Evolutionary conservation across 2,888 invertebrate genomes (phyloP).

Genomic region (Pammene fasciana): DNA sequence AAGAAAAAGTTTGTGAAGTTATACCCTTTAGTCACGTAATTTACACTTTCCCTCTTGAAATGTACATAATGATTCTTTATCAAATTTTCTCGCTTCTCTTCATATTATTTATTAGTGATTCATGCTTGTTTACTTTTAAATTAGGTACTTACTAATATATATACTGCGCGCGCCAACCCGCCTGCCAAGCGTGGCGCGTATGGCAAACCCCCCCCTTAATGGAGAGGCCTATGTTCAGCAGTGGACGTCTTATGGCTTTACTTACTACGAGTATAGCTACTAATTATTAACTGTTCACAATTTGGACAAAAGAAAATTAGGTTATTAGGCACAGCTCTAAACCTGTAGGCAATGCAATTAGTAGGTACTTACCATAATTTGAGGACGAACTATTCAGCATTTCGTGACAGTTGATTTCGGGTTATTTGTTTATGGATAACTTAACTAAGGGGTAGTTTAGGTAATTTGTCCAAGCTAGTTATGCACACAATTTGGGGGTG

Average conservation of each 20-base stretch:
- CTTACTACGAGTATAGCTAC: no score
- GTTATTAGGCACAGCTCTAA: constrained; percentile 21
- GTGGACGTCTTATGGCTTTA: no score
- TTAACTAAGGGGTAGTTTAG: constrained; percentile 9
- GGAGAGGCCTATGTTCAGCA: no score
- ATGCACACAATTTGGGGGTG: constrained; percentile 25
- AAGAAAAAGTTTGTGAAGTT: constrained; percentile 55
- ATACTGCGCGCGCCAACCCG: no score
- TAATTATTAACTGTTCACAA: not conserved
- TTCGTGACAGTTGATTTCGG: constrained; percentile 12
- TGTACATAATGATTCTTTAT: not conserved
- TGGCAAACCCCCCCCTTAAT: no score
- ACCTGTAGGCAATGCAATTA: constrained; percentile 30
- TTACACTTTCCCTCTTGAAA: not conserved
- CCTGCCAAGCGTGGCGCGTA: no score
- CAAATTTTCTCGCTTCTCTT: not conserved
- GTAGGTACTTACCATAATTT: constrained; percentile 27
- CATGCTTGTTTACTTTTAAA: not conserved
- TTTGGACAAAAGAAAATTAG: constrained; percentile 15
- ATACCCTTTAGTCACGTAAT: constrained; percentile 13
- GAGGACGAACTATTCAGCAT: constrained; percentile 17
- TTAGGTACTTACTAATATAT: no score
- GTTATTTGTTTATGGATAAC: constrained; percentile 26
- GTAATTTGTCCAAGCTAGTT: constrained; percentile 12
- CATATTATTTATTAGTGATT: not conserved